Base-by-base conservation (phyloP, 2,113 vertebrate genomes). In the Percopsis transmontana region DNA sequence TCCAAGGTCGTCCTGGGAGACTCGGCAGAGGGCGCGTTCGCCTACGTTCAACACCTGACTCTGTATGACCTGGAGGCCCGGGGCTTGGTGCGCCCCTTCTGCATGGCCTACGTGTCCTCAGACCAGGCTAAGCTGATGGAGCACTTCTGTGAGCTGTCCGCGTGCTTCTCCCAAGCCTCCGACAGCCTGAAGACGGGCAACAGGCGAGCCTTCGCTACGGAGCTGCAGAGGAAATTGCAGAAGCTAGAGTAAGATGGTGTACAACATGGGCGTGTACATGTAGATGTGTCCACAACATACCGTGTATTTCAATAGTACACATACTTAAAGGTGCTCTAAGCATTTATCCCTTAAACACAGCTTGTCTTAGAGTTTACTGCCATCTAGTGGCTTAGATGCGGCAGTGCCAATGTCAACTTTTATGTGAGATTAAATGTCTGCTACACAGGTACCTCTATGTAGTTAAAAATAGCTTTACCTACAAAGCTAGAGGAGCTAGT, bases 181-280 rank as follows among this genome's bases (percentile, higher is more conserved):
- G 96, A 99, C 64, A 96, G 94, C 79, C 88, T 99, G 20, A 99
- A 99, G 87, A 96, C 94, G 0, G 97, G 97, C 2, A 99, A 99
- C 81, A 89, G 97, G 61, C 97, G 97, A 58, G 95, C 95, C 0
- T 99, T 99, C 74, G 95, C 96, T 5, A 89, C 83, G 0, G 97
- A 98, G 66, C 92, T 99, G 82, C 95, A 96, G 77, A 93, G 94
- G 67, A 97, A 96, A 68, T 87, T 99, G 12, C 94, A 92, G 40
- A 93, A 97, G 66, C 90, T 99, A 0, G 95, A 97, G 87, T 98
- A 96, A 68, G 98, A 93, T 5, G 80, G 93, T 90, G 89, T 0
- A 92, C 93, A 58, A 7, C 27, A 33, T 33, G 8, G 27, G 5
- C 27, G 13, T 0, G 5, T 27, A 3, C 18, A 27, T 3, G 18